phyloP scores from a whole-genome alignment of 2,113 vertebrate genomes.

The Glaucidium brasilianum region DNA sequence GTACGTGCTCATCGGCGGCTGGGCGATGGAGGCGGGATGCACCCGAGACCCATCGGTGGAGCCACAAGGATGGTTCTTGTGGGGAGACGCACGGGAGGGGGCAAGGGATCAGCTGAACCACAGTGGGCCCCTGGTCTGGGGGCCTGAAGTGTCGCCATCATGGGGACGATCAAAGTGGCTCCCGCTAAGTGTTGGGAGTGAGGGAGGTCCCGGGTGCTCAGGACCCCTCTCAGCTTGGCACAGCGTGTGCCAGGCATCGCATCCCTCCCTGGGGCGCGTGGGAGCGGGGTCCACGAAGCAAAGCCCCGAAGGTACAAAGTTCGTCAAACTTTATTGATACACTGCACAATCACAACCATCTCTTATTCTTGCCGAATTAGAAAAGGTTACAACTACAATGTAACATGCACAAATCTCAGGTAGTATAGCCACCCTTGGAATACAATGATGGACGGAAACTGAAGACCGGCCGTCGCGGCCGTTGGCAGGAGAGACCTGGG shows the following conservation, averaged over 20 bases:
- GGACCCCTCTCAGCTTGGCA: neutral
- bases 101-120: neutral
- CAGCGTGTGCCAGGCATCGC: neutral
- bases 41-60: neutral
- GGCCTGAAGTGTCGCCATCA: fast-evolving
- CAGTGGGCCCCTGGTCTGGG: fast-evolving
- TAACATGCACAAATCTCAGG: conserved; percentile 87
- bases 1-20: neutral
- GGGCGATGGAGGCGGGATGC: neutral
- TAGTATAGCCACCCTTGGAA: conserved; percentile 82
- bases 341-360: conserved; percentile 89
- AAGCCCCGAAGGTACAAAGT: conserved; percentile 81
- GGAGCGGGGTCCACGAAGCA: conserved; percentile 43
- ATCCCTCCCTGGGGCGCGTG: fast-evolving
- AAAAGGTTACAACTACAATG: conserved; percentile 88
- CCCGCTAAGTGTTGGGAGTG: neutral
- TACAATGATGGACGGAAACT: conserved; percentile 78
- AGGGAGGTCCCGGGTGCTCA: fast-evolving
- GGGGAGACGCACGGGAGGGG: neutral
- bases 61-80: fast-evolving
- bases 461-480: conserved; percentile 51
- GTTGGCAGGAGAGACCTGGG: neutral
- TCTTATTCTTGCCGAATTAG: conserved; percentile 86
- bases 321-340: conserved; percentile 87
- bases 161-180: fast-evolving